Evolutionary conservation across 2,888 invertebrate species (phyloP).

Genomic region (Drosophila atroscutellata): DNA sequence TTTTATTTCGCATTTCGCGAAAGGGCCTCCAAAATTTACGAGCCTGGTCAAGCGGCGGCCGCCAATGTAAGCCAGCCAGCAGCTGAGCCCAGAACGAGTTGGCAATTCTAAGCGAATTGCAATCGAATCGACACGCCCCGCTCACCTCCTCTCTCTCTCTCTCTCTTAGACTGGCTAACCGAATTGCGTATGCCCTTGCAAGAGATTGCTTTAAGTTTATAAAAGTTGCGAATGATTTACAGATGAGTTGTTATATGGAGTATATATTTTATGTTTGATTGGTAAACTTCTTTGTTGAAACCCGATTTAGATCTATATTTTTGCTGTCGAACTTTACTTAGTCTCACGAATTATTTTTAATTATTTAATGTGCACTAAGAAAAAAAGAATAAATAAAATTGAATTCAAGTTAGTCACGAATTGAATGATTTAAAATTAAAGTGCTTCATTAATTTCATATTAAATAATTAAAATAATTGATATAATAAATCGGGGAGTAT

Average conservation of each 20-base stretch:
- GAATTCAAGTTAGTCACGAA: too few species aligned
- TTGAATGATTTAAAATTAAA: too few species aligned
- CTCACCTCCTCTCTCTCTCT: neutral
- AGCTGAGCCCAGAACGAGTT: constrained; percentile 7
- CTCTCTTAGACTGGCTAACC: neutral
- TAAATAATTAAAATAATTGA: too few species aligned
- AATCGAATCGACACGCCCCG: constrained; percentile 3
- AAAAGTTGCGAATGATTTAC: neutral
- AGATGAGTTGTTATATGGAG: neutral
- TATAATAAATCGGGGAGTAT: too few species aligned
- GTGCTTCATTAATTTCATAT: too few species aligned
- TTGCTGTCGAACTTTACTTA: neutral
- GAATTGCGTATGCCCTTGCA: neutral
- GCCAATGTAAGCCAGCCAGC: neutral
- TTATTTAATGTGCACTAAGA: neutral
- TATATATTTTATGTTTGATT: neutral
- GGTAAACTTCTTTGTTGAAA: neutral
- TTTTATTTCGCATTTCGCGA: constrained; percentile 58
- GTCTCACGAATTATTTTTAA: neutral
- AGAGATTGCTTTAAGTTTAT: neutral
- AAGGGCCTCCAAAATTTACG: constrained; percentile 66
- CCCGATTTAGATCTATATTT: neutral
- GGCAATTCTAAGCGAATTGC: constrained; percentile 13
- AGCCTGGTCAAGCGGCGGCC: constrained; percentile 20
- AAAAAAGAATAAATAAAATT: too few species aligned